Evolutionary conservation across 2,888 invertebrate species (phyloP).

Genomic region (Heliconius cydno): DNA sequence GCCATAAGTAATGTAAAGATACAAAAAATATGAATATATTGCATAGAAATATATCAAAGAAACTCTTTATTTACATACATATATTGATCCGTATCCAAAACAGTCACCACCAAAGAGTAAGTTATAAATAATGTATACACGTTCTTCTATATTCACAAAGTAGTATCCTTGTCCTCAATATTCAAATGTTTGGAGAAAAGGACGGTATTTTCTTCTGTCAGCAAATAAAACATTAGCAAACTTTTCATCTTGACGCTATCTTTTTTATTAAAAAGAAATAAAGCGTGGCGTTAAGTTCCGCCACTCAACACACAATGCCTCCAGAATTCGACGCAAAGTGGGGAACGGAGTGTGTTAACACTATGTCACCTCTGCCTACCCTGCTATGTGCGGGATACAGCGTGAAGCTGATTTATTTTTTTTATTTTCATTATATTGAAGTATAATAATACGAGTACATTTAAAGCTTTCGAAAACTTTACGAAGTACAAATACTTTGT

Average conservation of each 20-base stretch:
- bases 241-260: not conserved
- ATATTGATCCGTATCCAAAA: not conserved
- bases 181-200: slow-evolving; percentile 7
- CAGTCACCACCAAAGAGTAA: not conserved
- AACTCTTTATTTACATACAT: not conserved
- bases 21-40: not conserved
- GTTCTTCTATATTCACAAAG: slow-evolving; percentile 18
- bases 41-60: not conserved
- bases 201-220: slow-evolving; percentile 13
- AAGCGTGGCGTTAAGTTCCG: not conserved
- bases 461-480: slow-evolving; percentile 8
- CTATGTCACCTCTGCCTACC: too few relatives aligned
- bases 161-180: slow-evolving; percentile 22
- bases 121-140: slow-evolving; percentile 8
- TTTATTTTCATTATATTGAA: too few relatives aligned
- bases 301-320: too few relatives aligned
- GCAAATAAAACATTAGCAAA: slow-evolving; percentile 15
- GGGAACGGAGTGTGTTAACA: too few relatives aligned
- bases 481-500: slow-evolving; percentile 2
- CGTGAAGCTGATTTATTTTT: too few relatives aligned
- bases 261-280: not conserved
- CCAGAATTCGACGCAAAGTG: too few relatives aligned
- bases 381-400: too few relatives aligned
- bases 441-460: not conserved
- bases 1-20: too few relatives aligned